These are phyloP conservation scores for Bellardia pandia DNA, from an alignment of 2,888 invertebrate species.

Conservation along the genomic window DNA sequence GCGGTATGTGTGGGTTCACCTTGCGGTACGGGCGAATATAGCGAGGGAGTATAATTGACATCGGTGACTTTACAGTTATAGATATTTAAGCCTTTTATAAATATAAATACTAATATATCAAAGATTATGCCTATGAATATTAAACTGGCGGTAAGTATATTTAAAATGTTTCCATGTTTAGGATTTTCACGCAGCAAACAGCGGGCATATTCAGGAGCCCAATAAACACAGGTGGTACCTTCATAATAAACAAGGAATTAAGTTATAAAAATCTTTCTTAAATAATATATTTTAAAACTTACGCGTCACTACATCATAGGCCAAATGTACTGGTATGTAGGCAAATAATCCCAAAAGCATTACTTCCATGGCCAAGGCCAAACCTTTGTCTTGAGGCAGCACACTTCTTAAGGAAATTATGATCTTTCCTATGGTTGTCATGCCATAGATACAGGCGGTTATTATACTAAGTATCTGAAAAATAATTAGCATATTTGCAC, in stretches of 20 bases:
- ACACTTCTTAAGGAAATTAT: conserved; percentile 86
- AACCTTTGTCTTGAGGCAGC: conserved; percentile 86
- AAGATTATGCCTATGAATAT: conserved; percentile 84
- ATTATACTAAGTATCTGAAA: conserved; percentile 84
- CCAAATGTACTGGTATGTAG: conserved; percentile 87
- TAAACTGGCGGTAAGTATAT: conserved; percentile 84
- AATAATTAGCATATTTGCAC: conserved; percentile 85
- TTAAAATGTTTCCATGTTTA: conserved; percentile 84
- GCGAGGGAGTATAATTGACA: conserved; percentile 81
- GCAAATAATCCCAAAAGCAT: conserved; percentile 86
- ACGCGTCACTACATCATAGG: conserved; percentile 87
- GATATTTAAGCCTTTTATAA: conserved; percentile 82
- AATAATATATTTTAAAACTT: conserved; percentile 73
- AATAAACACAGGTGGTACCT: conserved; percentile 84
- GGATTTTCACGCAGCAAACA: conserved; percentile 85
- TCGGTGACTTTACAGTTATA: conserved; percentile 83
- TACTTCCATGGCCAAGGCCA: conserved; percentile 86
- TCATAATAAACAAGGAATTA: conserved; percentile 25
- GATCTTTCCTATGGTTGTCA: conserved; percentile 83
- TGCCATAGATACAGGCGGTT: conserved; percentile 82
- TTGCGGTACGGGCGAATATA: conserved; percentile 80
- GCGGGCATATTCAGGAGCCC: conserved; percentile 82
- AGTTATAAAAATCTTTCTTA: background rate
- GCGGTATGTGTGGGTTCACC: conserved; percentile 73
- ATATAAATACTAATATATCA: conserved; percentile 84